Conservation (phyloP, 2,888 invertebrate species). For the Chirona hameri region DNA sequence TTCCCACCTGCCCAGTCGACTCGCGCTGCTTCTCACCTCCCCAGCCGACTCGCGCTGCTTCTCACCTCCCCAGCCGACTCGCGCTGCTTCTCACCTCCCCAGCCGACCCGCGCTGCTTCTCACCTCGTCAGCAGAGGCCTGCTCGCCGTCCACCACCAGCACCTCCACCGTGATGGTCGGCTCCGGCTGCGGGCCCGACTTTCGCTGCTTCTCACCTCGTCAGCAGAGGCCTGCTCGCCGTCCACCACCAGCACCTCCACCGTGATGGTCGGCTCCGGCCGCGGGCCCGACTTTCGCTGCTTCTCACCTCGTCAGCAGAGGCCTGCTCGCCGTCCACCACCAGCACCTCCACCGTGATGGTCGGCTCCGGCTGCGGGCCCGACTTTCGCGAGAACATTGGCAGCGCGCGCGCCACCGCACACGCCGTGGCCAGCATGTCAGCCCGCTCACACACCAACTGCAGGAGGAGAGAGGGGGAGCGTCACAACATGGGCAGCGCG, state of each 20-base stretch:
- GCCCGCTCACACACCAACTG: slow-evolving; percentile 72
- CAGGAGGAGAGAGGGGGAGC: slow-evolving; percentile 35
- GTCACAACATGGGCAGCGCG: slow-evolving; percentile 64
- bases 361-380: slow-evolving; percentile 31
- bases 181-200: slow-evolving; percentile 29
- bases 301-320: not conserved
- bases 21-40: too few species aligned
- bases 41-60: too few species aligned
- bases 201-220: slow-evolving; percentile 12
- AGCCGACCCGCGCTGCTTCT: too few species aligned
- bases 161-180: slow-evolving; percentile 56
- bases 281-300: slow-evolving; percentile 52
- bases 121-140: not conserved
- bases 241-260: slow-evolving; percentile 57
- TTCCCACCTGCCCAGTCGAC: too few species aligned
- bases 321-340: slow-evolving; percentile 43
- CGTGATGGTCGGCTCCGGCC: slow-evolving; percentile 46
- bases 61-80: too few species aligned
- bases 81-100: too few species aligned
- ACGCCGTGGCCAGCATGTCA: slow-evolving; percentile 73
- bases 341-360: slow-evolving; percentile 57
- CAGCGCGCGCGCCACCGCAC: slow-evolving; percentile 74
- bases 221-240: too few species aligned
- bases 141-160: too few species aligned
- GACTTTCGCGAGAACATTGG: slow-evolving; percentile 66